Conservation (phyloP, 2,113 vertebrate genomes). For the Percopsis transmontana region DNA sequence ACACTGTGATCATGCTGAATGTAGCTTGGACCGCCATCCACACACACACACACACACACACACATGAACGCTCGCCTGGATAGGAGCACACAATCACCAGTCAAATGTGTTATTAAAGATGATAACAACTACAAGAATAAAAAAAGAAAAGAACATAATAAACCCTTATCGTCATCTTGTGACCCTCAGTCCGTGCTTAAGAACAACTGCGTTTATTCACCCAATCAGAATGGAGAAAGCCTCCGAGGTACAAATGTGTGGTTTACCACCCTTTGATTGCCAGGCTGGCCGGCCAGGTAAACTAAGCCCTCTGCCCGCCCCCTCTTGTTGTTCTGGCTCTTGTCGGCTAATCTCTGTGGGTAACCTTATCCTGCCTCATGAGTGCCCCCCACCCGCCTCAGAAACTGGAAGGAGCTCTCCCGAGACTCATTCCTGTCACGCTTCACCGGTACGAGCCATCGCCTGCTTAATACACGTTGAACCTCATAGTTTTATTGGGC, state of each 20-base stretch:
- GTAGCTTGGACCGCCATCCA: too few species aligned
- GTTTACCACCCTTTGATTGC: conserved; percentile 55
- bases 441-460: conserved; percentile 28
- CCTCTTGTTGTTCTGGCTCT: conserved; percentile 68
- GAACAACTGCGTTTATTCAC: too few species aligned
- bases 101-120: too few species aligned
- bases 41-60: not conserved
- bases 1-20: too few species aligned
- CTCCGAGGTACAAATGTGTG: conserved; percentile 20
- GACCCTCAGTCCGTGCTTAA: too few species aligned
- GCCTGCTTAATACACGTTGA: conserved; percentile 30
- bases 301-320: conserved; percentile 68
- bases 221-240: too few species aligned
- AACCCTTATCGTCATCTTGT: too few species aligned
- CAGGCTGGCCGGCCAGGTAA: conserved; percentile 60
- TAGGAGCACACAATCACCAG: too few species aligned
- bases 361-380: conserved; percentile 69
- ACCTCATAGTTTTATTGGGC: conserved; percentile 19
- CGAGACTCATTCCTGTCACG: conserved; percentile 49
- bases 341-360: conserved; percentile 72
- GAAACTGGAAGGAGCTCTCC: conserved; percentile 54
- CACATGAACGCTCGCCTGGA: too few species aligned
- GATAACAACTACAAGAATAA: too few species aligned
- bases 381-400: conserved; percentile 40
- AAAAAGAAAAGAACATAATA: too few species aligned